phyloP scores from a whole-genome alignment of 1,140 invertebrate species.

The Lucilia sericata region DNA sequence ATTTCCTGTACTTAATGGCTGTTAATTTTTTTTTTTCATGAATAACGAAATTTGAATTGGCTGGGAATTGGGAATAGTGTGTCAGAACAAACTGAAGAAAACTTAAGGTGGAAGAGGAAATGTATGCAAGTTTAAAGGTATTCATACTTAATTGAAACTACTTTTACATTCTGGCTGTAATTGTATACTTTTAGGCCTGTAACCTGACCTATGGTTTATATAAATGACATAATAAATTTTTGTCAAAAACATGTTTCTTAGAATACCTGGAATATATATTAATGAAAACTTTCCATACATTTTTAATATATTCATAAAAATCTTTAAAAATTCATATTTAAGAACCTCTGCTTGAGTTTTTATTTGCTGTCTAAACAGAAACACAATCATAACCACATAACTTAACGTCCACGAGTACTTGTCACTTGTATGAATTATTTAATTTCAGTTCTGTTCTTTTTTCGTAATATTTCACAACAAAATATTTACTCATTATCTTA shows the following conservation, averaged over 20 bases:
- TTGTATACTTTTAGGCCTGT: too few relatives aligned
- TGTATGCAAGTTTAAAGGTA: not conserved
- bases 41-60: not conserved
- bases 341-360: not conserved
- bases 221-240: too few relatives aligned
- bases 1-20: slow-evolving; percentile 28
- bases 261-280: too few relatives aligned
- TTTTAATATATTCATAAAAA: too few relatives aligned
- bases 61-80: slow-evolving; percentile 8
- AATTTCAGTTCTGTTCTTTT: too few relatives aligned
- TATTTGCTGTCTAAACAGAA: not conserved
- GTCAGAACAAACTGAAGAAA: not conserved
- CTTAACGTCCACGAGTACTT: not conserved
- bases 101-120: not conserved
- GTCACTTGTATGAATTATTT: not conserved
- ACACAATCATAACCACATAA: not conserved
- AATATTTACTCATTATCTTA: too few relatives aligned
- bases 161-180: too few relatives aligned
- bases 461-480: too few relatives aligned
- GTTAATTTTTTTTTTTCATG: not conserved
- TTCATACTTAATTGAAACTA: too few relatives aligned
- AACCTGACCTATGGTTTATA: too few relatives aligned
- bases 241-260: too few relatives aligned
- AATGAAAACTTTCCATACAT: too few relatives aligned
- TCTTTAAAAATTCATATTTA: not conserved